Evolutionary conservation across 2,888 invertebrate genomes (phyloP).

Genomic region (Chymomyza fuscimana): DNA sequence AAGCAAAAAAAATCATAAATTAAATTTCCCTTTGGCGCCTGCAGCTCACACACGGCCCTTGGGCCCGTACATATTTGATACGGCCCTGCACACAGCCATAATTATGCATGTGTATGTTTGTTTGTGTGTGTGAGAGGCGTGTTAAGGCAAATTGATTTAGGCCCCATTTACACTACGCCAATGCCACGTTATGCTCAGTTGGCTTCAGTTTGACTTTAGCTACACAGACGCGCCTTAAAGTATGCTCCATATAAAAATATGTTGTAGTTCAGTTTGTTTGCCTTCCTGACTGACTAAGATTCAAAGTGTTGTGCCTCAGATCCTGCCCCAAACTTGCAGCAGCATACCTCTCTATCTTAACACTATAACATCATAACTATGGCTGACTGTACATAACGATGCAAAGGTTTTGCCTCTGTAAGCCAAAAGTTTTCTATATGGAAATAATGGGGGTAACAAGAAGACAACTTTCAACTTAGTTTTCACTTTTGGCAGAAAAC

Average conservation of each 20-base stretch:
- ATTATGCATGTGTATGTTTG: background rate
- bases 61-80: background rate
- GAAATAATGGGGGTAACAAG: background rate
- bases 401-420: background rate
- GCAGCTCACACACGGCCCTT: background rate
- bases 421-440: background rate
- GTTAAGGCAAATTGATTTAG: background rate
- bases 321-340: background rate
- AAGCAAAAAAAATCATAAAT: background rate
- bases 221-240: background rate
- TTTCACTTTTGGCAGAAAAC: background rate
- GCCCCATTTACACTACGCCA: background rate
- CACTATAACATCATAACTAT: background rate
- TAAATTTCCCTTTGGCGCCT: background rate
- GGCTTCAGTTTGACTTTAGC: background rate
- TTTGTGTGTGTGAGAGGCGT: background rate
- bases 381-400: background rate
- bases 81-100: background rate
- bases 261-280: slow-evolving; percentile 4
- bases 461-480: background rate
- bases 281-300: background rate
- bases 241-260: background rate
- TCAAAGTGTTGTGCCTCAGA: background rate
- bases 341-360: background rate
- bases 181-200: background rate